phyloP scores from a whole-genome alignment of 2,113 vertebrate species.

The Tupaia tana region DNA sequence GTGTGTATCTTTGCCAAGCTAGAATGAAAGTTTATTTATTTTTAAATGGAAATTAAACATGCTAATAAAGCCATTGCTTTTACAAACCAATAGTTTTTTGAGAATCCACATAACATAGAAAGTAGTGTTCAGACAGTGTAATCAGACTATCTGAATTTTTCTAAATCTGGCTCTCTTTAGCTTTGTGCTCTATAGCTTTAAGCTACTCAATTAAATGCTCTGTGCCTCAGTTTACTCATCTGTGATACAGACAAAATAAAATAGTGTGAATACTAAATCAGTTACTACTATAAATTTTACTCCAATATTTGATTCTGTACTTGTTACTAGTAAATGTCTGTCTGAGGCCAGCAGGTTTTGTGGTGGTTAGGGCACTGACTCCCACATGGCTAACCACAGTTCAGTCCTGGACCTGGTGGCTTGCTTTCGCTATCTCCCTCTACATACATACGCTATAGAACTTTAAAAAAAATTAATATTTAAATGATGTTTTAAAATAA shows the following conservation, averaged over 20 bases:
- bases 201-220: background rate
- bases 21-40: background rate
- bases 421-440: no score
- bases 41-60: background rate
- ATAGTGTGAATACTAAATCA: background rate
- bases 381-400: no score
- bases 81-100: background rate
- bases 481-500: no score
- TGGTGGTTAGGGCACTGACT: no score
- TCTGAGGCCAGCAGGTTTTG: no score
- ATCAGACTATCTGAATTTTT: background rate
- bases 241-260: background rate
- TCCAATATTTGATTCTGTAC: background rate
- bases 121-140: background rate
- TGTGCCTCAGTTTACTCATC: background rate
- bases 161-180: background rate
- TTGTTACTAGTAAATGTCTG: background rate
- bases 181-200: background rate
- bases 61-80: background rate
- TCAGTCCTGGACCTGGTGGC: no score
- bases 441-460: no score
- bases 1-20: accelerated
- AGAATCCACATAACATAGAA: background rate
- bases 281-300: background rate
- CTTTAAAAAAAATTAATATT: no score